Conservation (phyloP, 2,888 invertebrate species). For the Lepas anatifera region DNA sequence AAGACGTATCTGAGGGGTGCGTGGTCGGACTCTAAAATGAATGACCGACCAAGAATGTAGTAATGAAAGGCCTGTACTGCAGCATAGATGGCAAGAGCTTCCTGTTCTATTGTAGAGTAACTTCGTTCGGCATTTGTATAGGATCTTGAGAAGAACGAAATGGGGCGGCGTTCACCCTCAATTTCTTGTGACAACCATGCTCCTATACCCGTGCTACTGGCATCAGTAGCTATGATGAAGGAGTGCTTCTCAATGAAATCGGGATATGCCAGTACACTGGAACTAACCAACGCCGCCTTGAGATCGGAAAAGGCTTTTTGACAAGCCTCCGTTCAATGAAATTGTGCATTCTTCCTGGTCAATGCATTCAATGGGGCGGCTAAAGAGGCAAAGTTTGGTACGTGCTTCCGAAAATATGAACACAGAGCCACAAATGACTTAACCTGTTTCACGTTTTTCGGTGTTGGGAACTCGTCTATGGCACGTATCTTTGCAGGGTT, state of each 20-base stretch:
- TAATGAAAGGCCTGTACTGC: not conserved
- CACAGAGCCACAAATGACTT: not conserved
- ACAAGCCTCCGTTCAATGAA: not conserved
- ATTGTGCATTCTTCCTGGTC: not conserved
- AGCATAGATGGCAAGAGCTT: not conserved
- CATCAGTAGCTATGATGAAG: not conserved
- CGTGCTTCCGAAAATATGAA: not conserved
- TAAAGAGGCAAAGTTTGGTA: not conserved
- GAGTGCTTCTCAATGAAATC: not conserved
- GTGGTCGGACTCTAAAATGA: not conserved
- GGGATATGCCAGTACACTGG: not conserved
- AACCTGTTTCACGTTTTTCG: not conserved
- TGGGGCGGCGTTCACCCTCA: not conserved
- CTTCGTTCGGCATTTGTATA: not conserved
- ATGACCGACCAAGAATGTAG: not conserved
- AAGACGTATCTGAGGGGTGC: not conserved
- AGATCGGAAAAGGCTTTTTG: not conserved
- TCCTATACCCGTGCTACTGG: not conserved
- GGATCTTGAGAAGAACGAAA: not conserved
- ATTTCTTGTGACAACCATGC: not conserved
- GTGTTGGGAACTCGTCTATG: not conserved
- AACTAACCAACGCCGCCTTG: not conserved
- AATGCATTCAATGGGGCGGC: not conserved
- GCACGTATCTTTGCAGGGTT: constrained; percentile 70
- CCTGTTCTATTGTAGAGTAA: not conserved